Percentiles rank a stretch among this genome's conserved stretches.
phyloP scores from a whole-genome alignment of 1,140 invertebrate species.

The Laupala kohalensis region DNA sequence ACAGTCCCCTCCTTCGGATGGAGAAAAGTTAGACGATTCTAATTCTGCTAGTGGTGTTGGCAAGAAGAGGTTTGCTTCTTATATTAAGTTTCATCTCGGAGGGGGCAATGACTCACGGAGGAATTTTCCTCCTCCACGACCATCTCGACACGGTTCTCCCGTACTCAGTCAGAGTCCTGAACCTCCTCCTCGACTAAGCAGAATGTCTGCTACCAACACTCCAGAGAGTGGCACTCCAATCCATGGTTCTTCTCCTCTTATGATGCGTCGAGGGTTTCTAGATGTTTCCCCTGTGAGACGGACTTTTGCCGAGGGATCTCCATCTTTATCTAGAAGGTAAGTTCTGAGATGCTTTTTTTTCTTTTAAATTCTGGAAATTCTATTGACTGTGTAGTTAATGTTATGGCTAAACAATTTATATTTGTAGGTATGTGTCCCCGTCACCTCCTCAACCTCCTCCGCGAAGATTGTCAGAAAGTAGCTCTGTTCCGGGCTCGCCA shows the following conservation, averaged over 20 bases:
- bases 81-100: constrained; percentile 54
- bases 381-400: constrained; percentile 4
- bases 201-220: constrained; percentile 24
- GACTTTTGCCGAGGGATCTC: constrained; percentile 27
- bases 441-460: constrained; percentile 50
- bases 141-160: constrained; percentile 15
- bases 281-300: constrained; percentile 24
- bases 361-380: constrained; percentile 1
- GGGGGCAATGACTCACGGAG: constrained; percentile 3
- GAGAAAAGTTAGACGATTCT: neutral
- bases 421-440: constrained; percentile 44
- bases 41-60: constrained; percentile 17
- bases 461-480: constrained; percentile 44
- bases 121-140: constrained; percentile 6
- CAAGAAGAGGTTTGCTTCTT: constrained; percentile 56
- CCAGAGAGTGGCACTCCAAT: constrained; percentile 25
- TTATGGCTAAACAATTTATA: constrained; percentile 9
- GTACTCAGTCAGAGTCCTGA: constrained; percentile 40
- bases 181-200: constrained; percentile 49
- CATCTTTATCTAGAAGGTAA: constrained; percentile 45
- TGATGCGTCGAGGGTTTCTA: constrained; percentile 42
- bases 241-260: constrained; percentile 34
- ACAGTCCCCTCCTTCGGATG: neutral
- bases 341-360: neutral
- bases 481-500: constrained; percentile 51